Evolutionary conservation across 2,888 invertebrate species (phyloP).

Genomic region (Vannuccia rotundouncinata): DNA sequence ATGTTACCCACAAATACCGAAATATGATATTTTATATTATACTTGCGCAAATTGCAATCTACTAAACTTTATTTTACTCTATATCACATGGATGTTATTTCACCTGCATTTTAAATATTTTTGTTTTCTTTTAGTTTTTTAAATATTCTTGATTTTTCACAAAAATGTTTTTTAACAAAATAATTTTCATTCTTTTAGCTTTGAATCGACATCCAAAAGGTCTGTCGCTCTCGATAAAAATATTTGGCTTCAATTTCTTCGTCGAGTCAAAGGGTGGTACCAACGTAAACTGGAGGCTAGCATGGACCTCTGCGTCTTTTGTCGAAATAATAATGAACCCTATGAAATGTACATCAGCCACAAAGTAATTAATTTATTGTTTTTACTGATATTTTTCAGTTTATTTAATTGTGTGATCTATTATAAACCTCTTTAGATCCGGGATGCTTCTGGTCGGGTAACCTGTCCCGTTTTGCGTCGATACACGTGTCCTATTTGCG

Average conservation of each 20-base stretch:
- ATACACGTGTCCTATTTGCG: conserved; percentile 8
- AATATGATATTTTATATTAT: too few species aligned
- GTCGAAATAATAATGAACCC: conserved; percentile 33
- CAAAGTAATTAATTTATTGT: conserved; percentile 22
- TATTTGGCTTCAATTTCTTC: conserved; percentile 15
- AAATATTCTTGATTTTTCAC: not conserved
- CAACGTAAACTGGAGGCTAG: conserved; percentile 9
- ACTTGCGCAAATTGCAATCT: too few species aligned
- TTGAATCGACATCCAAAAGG: conserved; percentile 11
- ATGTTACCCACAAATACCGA: too few species aligned
- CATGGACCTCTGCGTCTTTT: conserved; percentile 30
- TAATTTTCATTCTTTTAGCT: not conserved
- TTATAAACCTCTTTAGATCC: not conserved
- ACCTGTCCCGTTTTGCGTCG: not conserved
- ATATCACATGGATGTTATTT: too few species aligned
- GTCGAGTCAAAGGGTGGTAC: not conserved
- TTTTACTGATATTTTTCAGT: too few species aligned
- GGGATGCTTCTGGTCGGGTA: not conserved
- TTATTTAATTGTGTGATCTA: not conserved
- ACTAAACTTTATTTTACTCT: too few species aligned
- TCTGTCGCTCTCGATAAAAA: conserved; percentile 10
- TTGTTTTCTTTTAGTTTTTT: too few species aligned
- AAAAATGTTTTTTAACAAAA: not conserved
- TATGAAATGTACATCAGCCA: conserved; percentile 34
- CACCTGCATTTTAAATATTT: too few species aligned